Evolutionary conservation across 2,797 vertebrate genomes (phyloP), one percentile per base, ranked within the genome.

Genomic region (Apodemus agrarius): DNA sequence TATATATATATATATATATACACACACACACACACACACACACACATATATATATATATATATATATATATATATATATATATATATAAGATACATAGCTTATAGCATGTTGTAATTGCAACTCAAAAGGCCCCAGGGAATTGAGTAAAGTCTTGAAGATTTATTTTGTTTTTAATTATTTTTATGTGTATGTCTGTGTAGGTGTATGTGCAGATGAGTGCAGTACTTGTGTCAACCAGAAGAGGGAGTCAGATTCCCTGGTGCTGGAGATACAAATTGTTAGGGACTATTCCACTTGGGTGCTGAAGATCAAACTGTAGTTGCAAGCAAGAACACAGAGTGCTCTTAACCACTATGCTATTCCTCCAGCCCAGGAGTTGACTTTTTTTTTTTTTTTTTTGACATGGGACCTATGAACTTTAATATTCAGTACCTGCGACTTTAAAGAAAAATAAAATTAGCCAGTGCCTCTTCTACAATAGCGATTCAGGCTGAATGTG

Each of bases 401-500:
- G 40, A 81, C 8, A 31, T 16, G 80, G 79, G 43, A 34, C 8
- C 3, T 67, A 6, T 4, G 26, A 13, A 37, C 46, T 43, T 21
- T 34, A 74, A 63, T 65, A 79, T 19, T 84, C 31, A 82, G 2
- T 9, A 6, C 14, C 22, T 63, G 61, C 57, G 34, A 24, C 84
- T 91, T 72, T 13, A 72, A 2, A n/a, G 81, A 40, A 67, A 12
- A n/a, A 80, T 34, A 61, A 80, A 52, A 63, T 29, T 57, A 78
- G 54, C 43, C 40, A 49, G 81, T 3, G 14, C 37, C 59, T 74
- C 29, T 49, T 92, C 59, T 67, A 96, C 89, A 90, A 74, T 52
- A 91, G 83, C 81, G 80, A 72, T 69, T 43, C 75, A 95, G 90
- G n/a, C 90, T 93, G 40, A 4, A 83, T 92, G 22, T 83, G 61